These are phyloP conservation scores for Sycophila sp. DNA, from an alignment of 1,140 invertebrate species.

Conservation along the genomic window DNA sequence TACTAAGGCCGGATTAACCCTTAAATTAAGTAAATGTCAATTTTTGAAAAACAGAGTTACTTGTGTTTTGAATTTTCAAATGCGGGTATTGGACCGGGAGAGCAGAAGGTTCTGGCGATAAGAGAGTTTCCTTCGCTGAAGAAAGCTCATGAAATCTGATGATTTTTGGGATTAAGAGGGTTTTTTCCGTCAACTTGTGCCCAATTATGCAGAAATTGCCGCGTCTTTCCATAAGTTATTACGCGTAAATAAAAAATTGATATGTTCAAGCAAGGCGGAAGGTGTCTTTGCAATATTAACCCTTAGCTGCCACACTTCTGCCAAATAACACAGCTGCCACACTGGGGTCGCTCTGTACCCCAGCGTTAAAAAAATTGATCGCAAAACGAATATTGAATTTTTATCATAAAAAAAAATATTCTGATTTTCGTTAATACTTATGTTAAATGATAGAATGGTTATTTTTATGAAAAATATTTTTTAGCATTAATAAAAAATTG, in stretches of 20 bases:
- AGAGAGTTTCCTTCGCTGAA: conserved; percentile 46
- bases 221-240: conserved; percentile 42
- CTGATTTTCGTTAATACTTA: too few species aligned
- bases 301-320: too few species aligned
- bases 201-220: conserved; percentile 48
- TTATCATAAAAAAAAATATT: too few species aligned
- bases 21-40: conserved; percentile 38
- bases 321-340: too few species aligned
- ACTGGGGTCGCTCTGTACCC: too few species aligned
- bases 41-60: conserved; percentile 34
- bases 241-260: conserved; percentile 33
- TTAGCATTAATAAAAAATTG: too few species aligned
- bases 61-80: conserved; percentile 28
- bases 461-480: too few species aligned
- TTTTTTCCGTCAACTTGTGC: conserved; percentile 54
- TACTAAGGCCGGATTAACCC: conserved; percentile 31
- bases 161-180: conserved; percentile 53
- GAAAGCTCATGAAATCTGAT: conserved; percentile 49
- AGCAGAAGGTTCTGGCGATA: conserved; percentile 52
- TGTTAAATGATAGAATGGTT: too few species aligned
- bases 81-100: conserved; percentile 40
- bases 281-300: background rate
- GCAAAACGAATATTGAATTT: too few species aligned
- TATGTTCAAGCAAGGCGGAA: conserved; percentile 22
- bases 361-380: too few species aligned